phyloP scores from a whole-genome alignment of 2,888 invertebrate species.

The Ornithoptera alexandrae region DNA sequence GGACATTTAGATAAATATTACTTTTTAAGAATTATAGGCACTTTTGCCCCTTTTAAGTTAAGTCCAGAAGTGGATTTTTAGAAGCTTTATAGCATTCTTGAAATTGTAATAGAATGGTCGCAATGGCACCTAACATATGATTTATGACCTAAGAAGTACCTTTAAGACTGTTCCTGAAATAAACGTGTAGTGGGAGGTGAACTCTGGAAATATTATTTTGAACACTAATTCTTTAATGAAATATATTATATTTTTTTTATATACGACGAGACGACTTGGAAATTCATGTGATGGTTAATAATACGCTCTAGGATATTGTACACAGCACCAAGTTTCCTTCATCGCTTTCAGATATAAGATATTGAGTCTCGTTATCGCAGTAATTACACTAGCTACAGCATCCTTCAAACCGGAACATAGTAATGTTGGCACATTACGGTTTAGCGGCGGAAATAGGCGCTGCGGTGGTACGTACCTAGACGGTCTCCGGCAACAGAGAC shows the following conservation, averaged over 20 bases:
- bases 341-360: no score
- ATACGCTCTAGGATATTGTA: no score
- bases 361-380: background rate
- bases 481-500: no score
- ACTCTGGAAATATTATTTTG: background rate
- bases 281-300: no score
- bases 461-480: no score
- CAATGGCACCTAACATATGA: background rate
- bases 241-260: no score
- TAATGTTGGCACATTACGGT: no score
- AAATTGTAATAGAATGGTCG: slow-evolving; percentile 1
- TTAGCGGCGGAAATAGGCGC: no score
- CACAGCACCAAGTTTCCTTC: no score
- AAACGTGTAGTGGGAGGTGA: background rate
- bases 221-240: background rate
- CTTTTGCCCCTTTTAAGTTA: background rate
- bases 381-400: no score
- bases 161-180: background rate
- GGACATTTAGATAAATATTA: background rate
- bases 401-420: no score
- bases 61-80: background rate
- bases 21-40: background rate
- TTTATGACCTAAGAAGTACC: background rate
- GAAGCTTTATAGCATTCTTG: background rate
- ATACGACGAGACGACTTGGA: no score